A percentile compares a stretch with the other conserved stretches of the same genome.
phyloP scores from a whole-genome alignment of 2,888 invertebrate genomes.

The Acanthosepion esculentum region DNA sequence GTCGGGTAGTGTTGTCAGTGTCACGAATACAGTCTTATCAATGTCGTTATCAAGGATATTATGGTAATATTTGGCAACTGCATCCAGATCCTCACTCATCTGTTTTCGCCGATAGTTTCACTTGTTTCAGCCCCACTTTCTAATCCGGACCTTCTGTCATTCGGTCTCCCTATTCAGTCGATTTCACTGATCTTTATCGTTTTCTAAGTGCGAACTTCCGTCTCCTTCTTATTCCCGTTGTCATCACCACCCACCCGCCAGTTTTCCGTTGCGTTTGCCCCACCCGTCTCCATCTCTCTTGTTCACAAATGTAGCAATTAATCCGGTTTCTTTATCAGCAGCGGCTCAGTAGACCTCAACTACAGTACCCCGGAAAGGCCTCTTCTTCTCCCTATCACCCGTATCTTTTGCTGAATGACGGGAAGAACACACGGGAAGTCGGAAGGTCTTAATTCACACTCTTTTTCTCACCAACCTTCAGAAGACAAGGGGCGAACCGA shows the following conservation, averaged over 20 bases:
- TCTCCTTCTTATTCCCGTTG: not conserved
- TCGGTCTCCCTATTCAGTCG: not conserved
- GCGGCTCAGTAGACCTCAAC: not conserved
- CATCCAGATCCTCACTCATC: not conserved
- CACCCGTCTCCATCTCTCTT: not conserved
- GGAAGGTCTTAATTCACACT: not conserved
- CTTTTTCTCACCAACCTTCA: not conserved
- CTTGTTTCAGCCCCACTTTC: not conserved
- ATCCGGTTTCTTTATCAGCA: not conserved
- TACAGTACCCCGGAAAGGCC: not conserved
- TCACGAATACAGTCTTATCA: not conserved
- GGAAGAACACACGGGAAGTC: not conserved
- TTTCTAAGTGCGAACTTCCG: constrained; percentile 21
- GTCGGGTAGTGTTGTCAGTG: not conserved
- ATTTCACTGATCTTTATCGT: not conserved
- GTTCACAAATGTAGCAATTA: not conserved
- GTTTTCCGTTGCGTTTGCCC: not conserved
- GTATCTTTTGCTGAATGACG: not conserved
- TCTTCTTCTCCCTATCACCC: not conserved
- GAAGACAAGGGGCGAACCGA: not conserved
- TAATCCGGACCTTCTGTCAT: constrained; percentile 10
- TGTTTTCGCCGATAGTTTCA: not conserved
- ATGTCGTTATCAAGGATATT: not conserved
- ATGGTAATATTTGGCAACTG: not conserved
- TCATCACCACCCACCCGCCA: too few species aligned